phyloP scores from a whole-genome alignment of 2,888 invertebrate species.

The Drosophila nigricruria region DNA sequence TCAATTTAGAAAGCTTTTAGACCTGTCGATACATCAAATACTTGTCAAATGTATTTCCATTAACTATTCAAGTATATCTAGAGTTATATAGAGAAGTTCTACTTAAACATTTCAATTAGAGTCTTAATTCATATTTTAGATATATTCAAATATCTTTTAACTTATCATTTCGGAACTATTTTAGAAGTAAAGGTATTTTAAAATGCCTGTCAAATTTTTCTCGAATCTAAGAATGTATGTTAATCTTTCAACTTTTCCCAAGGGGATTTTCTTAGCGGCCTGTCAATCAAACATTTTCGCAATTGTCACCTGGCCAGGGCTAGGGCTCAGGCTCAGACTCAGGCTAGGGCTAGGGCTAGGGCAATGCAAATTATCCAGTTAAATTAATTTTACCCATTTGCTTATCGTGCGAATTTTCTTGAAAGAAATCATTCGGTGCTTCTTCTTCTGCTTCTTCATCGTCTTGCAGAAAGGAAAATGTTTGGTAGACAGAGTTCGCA shows the following conservation, averaged over 20 bases:
- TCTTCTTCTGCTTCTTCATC: neutral
- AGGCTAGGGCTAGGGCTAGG: neutral
- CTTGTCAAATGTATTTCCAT: too few species aligned
- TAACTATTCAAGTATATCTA: too few species aligned
- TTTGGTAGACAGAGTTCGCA: constrained; percentile 23
- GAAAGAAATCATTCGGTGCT: neutral
- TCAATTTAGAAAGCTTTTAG: too few species aligned
- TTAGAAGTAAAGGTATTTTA: neutral
- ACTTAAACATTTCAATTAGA: neutral
- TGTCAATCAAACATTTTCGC: constrained; percentile 39
- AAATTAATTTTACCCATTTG: constrained; percentile 21
- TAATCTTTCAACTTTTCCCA: constrained; percentile 12
- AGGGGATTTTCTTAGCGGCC: constrained; percentile 17
- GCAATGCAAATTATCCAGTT: constrained; percentile 47
- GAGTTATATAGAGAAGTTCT: too few species aligned
- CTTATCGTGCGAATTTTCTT: constrained; percentile 57
- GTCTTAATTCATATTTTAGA: neutral
- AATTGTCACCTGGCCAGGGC: constrained; percentile 8
- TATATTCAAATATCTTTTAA: neutral
- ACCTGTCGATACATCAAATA: too few species aligned
- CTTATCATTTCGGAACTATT: neutral
- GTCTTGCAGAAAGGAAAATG: constrained; percentile 4
- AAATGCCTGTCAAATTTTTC: neutral
- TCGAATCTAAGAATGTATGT: neutral
- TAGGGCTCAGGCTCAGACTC: neutral